These are phyloP conservation scores for Amiota minor DNA, from an alignment of 2,888 invertebrate species.

Conservation along the genomic window DNA sequence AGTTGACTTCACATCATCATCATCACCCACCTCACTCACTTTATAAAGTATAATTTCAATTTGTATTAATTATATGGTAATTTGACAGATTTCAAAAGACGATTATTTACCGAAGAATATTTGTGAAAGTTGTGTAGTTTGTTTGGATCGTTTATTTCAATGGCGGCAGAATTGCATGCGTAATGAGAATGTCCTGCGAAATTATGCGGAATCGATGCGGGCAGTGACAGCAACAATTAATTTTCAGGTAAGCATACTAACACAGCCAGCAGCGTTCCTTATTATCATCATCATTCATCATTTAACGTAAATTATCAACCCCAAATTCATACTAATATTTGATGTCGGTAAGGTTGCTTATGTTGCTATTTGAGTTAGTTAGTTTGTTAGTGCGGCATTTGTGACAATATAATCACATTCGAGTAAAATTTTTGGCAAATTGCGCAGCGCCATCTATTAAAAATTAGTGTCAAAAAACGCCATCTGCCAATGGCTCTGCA, in stretches of 20 bases:
- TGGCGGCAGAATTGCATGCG: conserved; percentile 80
- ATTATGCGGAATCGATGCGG: conserved; percentile 81
- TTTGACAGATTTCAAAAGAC: conserved; percentile 80
- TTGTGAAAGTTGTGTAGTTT: conserved; percentile 80
- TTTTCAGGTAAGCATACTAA: conserved; percentile 76
- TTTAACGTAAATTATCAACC: too few relatives aligned
- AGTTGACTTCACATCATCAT: neutral
- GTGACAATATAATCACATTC: too few relatives aligned
- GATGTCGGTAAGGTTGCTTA: too few relatives aligned
- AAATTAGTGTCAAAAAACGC: too few relatives aligned
- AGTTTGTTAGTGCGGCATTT: too few relatives aligned
- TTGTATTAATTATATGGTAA: neutral
- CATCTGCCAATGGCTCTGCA: too few relatives aligned
- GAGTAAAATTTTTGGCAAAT: too few relatives aligned
- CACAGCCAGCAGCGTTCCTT: neutral
- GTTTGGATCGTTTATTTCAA: conserved; percentile 81
- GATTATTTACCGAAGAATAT: conserved; percentile 83
- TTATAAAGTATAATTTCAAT: neutral
- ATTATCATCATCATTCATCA: too few relatives aligned
- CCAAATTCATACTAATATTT: too few relatives aligned
- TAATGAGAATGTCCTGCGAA: conserved; percentile 79
- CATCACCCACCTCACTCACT: neutral
- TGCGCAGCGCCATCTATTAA: too few relatives aligned
- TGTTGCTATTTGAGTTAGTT: too few relatives aligned
- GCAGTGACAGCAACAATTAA: conserved; percentile 80